phyloP scores from a whole-genome alignment of 2,113 vertebrate genomes.

The Myiozetetes cayanensis region DNA sequence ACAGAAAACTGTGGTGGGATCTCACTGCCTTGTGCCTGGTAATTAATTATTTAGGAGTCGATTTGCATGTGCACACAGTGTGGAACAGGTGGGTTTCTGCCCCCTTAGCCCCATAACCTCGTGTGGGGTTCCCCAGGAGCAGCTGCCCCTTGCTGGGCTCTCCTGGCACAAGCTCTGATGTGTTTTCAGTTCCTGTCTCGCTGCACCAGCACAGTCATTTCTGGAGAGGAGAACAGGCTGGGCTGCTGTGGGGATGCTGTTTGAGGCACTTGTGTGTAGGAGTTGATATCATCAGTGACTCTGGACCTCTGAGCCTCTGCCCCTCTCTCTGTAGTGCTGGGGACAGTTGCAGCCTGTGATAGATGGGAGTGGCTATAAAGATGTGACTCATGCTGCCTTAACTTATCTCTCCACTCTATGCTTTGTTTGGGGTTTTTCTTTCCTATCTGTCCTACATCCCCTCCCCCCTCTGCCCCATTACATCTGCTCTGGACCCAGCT shows the following conservation, averaged over 20 bases:
- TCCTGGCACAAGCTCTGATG: background rate
- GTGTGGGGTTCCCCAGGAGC: background rate
- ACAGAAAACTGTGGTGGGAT: background rate
- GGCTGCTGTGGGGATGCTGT: background rate
- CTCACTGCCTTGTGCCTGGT: background rate
- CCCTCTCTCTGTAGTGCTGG: background rate
- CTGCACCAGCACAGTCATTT: background rate
- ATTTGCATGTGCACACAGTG: background rate
- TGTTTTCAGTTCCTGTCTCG: background rate
- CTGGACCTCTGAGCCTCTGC: background rate
- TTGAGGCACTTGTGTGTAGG: background rate
- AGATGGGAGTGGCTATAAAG: background rate
- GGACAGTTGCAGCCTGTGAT: background rate
- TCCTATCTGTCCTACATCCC: background rate
- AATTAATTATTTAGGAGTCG: background rate
- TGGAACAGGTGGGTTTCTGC: background rate
- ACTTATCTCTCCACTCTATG: background rate
- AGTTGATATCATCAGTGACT: background rate
- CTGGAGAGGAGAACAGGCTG: background rate
- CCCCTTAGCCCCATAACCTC: background rate
- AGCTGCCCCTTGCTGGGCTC: background rate
- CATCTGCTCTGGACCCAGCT: background rate
- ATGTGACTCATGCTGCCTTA: background rate
- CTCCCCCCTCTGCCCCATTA: background rate
- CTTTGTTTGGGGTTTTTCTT: background rate